These are phyloP conservation scores for Diploptera punctata DNA, from an alignment of 2,888 invertebrate species.

Conservation along the genomic window DNA sequence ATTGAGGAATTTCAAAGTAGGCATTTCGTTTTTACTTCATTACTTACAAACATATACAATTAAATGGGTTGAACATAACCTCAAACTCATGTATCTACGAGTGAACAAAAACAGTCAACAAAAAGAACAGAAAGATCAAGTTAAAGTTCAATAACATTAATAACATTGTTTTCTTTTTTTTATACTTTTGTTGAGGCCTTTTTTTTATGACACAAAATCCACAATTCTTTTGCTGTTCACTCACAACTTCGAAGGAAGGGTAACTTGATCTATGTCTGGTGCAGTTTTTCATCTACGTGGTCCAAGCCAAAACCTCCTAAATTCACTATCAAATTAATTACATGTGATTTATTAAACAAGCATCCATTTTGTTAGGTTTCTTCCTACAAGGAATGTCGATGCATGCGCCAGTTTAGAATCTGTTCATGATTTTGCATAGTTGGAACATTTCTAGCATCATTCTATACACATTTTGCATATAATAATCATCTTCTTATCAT, in stretches of 20 bases:
- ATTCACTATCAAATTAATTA: not conserved
- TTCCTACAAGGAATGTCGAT: not conserved
- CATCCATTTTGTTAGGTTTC: not conserved
- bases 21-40: constrained; percentile 33
- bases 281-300: not conserved
- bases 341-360: not conserved
- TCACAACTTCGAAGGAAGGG: not conserved
- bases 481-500: no score
- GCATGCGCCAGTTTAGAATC: not conserved
- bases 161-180: constrained; percentile 29
- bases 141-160: constrained; percentile 20
- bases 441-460: no score
- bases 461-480: no score
- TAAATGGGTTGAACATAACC: constrained; percentile 34
- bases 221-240: constrained; percentile 5
- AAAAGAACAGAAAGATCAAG: constrained; percentile 3
- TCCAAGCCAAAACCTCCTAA: not conserved
- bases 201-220: constrained; percentile 24
- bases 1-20: constrained; percentile 20
- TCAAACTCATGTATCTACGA: constrained; percentile 4
- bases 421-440: no score
- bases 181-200: constrained; percentile 24
- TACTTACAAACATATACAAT: constrained; percentile 44
- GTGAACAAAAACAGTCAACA: not conserved
- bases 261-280: not conserved